These are phyloP conservation scores for Eleutherodactylus coqui DNA, from an alignment of 2,797 vertebrate species.

Conservation along the genomic window DNA sequence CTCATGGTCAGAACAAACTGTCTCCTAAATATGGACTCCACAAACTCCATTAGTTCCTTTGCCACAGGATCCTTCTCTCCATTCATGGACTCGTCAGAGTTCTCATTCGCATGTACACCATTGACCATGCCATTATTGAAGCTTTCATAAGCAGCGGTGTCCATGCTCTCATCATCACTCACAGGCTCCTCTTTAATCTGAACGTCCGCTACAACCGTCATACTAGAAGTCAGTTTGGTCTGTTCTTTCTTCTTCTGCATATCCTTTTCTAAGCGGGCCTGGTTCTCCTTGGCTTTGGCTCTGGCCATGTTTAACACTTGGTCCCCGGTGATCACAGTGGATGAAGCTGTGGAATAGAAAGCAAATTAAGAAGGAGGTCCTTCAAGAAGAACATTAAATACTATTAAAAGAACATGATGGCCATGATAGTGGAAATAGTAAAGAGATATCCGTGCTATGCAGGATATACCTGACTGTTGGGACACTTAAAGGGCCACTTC, in stretches of 20 bases:
- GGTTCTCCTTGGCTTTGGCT: constrained; percentile 81
- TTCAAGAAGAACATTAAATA: too few species aligned
- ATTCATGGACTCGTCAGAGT: constrained; percentile 76
- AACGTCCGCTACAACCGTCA: constrained; percentile 63
- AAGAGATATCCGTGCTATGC: too few species aligned
- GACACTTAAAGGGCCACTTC: too few species aligned
- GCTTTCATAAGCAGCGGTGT: constrained; percentile 72
- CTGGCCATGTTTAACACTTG: constrained; percentile 86
- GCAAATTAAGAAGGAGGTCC: not conserved
- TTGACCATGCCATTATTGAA: constrained; percentile 83
- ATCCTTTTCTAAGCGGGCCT: constrained; percentile 81
- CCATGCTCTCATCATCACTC: constrained; percentile 86
- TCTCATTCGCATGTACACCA: constrained; percentile 76
- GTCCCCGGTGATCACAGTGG: constrained; percentile 83
- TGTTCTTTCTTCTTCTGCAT: constrained; percentile 76
- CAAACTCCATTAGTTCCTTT: constrained; percentile 89
- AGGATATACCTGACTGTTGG: too few species aligned
- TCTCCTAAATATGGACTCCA: constrained; percentile 87
- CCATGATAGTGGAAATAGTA: too few species aligned
- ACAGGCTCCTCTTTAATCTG: constrained; percentile 86
- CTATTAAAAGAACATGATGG: too few species aligned
- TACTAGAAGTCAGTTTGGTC: constrained; percentile 28
- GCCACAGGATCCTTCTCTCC: constrained; percentile 71
- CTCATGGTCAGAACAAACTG: constrained; percentile 94
- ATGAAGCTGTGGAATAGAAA: constrained; percentile 66